These are phyloP conservation scores for Petroica traversi DNA, from an alignment of 2,113 vertebrate species.

Conservation along the genomic window DNA sequence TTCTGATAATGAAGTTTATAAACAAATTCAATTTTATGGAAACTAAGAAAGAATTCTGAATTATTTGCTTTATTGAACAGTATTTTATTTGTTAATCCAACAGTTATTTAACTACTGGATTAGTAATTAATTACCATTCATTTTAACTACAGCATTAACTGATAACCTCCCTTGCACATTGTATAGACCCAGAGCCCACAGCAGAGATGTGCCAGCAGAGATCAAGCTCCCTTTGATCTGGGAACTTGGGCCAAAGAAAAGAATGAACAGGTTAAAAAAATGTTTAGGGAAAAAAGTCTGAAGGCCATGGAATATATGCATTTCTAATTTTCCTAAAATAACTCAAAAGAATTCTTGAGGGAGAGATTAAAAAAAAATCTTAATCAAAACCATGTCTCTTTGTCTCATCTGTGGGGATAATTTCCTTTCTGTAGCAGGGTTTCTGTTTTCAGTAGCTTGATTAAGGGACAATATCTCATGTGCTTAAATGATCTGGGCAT, in stretches of 20 bases:
- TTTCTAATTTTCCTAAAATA: not conserved
- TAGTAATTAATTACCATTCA: not conserved
- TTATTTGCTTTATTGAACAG: not conserved
- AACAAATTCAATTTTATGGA: not conserved
- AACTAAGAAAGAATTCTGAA: not conserved
- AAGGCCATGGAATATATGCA: not conserved
- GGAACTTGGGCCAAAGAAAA: not conserved
- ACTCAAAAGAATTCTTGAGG: not conserved
- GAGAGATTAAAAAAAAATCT: not conserved
- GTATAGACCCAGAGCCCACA: not conserved
- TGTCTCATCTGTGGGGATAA: not conserved
- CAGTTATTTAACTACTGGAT: not conserved
- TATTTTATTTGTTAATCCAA: not conserved
- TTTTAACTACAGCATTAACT: not conserved
- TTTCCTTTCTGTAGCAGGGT: not conserved
- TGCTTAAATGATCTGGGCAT: not conserved
- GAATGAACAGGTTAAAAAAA: not conserved
- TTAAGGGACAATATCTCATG: not conserved
- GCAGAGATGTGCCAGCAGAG: not conserved
- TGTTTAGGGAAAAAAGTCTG: not conserved
- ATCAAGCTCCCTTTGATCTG: not conserved
- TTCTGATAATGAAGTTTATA: not conserved
- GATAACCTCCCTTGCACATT: not conserved
- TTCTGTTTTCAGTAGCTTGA: slow-evolving; percentile 3
- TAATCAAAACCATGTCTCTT: not conserved